Evolutionary conservation across 2,888 invertebrate species (phyloP).

Genomic region (Ditylenchus weischeri): DNA sequence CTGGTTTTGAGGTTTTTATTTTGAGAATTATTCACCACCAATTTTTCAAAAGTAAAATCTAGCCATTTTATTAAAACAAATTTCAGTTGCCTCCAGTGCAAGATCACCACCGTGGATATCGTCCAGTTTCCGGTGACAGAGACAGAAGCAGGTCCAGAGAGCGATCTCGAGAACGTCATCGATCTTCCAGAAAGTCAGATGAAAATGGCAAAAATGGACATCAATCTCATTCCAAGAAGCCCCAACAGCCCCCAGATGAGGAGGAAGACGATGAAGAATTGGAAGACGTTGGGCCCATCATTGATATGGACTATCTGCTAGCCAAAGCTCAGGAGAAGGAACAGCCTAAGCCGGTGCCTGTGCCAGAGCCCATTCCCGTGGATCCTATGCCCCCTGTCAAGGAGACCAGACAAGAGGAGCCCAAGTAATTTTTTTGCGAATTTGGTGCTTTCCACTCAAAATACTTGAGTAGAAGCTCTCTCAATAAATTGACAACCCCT

Average conservation of each 20-base stretch:
- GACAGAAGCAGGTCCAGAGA: background rate
- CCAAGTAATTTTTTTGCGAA: too few species aligned
- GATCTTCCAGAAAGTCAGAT: background rate
- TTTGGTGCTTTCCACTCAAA: too few species aligned
- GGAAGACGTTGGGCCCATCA: background rate
- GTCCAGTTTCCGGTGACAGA: background rate
- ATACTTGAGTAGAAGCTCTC: too few species aligned
- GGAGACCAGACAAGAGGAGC: background rate
- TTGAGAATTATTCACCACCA: too few species aligned
- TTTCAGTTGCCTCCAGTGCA: too few species aligned
- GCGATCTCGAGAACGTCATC: background rate
- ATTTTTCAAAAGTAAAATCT: too few species aligned
- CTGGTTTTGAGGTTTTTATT: slow-evolving; percentile 3
- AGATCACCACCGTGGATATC: background rate
- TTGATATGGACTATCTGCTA: slow-evolving; percentile 9
- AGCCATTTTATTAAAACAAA: too few species aligned
- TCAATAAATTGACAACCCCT: too few species aligned
- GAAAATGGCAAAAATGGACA: background rate
- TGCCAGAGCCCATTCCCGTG: background rate
- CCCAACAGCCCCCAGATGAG: background rate
- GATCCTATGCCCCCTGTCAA: background rate
- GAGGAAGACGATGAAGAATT: slow-evolving; percentile 4
- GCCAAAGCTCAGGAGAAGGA: background rate
- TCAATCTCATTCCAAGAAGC: background rate
- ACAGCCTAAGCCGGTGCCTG: background rate